Base-by-base conservation (phyloP, 2,888 invertebrate genomes). In the Antheraea yamamai region DNA sequence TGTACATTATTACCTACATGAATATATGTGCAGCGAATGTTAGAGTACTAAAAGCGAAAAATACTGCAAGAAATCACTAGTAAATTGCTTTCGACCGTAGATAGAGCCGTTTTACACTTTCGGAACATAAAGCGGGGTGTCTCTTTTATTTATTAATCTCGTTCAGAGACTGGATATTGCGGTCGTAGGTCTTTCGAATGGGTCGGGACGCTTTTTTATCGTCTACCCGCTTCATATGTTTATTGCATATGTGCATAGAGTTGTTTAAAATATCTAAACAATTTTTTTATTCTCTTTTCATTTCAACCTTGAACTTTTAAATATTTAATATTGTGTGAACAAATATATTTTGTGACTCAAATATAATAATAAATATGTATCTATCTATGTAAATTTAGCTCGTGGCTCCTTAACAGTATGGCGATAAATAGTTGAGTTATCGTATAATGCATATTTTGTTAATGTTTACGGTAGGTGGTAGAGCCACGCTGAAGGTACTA, bases 1-100 rank as follows among this genome's bases (percentile, higher is more conserved):
- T 72, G 76, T 75, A 73, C 73, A 78, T 80, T 77, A 80, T 79
- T 78, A 76, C 72, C 35, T 70, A n/a, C 16, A 74, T 76, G 79
- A 77, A 79, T 81, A 80, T 79, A 82, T 75, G 35, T 12, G n/a
- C 75, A 23, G 58, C 61, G 76, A 30, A 39, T 70, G 39, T 81
- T 77, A 73, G 78, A 75, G 80, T 81, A 81, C 76, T 75, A 79
- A 78, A 64, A 74, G 70, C 77, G 77, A 78, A 79, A 80, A 79
- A 79, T 77, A 39, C 77, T 52, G 73, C 72, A 78, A 78, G 75
- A 76, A 72, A 72, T 71, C 71, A 74, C 58, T 30, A 73, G 77
- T 81, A 80, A 79, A 81, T 82, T 79, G 78, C 75, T 71, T 73
- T 74, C 73, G 71, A 76, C 66, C 52, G 61, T 78, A 78, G 77